Evolutionary conservation across 1,140 invertebrate species (phyloP).

Genomic region (Drosophila parvula): DNA sequence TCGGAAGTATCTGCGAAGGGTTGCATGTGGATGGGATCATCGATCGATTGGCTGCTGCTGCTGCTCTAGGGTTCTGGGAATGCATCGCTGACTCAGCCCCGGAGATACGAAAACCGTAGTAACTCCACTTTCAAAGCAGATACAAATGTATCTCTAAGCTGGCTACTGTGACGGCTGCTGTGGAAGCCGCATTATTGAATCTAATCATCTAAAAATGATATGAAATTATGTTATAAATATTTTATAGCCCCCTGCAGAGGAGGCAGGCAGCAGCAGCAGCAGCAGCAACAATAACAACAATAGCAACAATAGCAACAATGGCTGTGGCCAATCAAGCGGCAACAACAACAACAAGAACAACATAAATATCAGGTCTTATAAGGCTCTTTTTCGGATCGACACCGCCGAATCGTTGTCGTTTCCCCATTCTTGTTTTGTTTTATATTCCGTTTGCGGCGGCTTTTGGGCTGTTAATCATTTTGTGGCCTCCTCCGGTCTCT

Average conservation of each 20-base stretch:
- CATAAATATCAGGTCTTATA: slow-evolving; percentile 60
- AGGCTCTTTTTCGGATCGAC: slow-evolving; percentile 57
- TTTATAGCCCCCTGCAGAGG: slow-evolving; percentile 63
- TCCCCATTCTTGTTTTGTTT: slow-evolving; percentile 25
- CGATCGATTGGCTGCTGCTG: slow-evolving; percentile 21
- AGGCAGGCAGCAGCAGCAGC: slow-evolving; percentile 18
- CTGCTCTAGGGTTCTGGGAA: slow-evolving; percentile 54
- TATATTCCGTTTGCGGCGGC: slow-evolving; percentile 46
- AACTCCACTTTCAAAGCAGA: slow-evolving; percentile 5
- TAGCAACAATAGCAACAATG: slow-evolving; percentile 33
- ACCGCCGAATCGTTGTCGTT: slow-evolving; percentile 8
- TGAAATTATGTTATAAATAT: slow-evolving; percentile 80
- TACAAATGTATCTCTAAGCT: slow-evolving; percentile 54
- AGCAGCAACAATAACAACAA: slow-evolving; percentile 10
- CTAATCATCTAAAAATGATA: slow-evolving; percentile 80
- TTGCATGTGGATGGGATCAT: slow-evolving; percentile 47
- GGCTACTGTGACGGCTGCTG: slow-evolving; percentile 28
- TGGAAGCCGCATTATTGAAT: slow-evolving; percentile 64
- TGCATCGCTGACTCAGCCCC: slow-evolving; percentile 46
- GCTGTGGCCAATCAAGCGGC: slow-evolving; percentile 48
- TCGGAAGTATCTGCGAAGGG: slow-evolving; percentile 35
- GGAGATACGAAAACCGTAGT: neutral
- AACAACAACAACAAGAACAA: slow-evolving; percentile 40
- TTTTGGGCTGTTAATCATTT: slow-evolving; percentile 77
- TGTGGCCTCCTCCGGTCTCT: slow-evolving; percentile 46